These are phyloP conservation scores for Drosophila novamexicana DNA, from an alignment of 1,140 invertebrate species.

Conservation along the genomic window DNA sequence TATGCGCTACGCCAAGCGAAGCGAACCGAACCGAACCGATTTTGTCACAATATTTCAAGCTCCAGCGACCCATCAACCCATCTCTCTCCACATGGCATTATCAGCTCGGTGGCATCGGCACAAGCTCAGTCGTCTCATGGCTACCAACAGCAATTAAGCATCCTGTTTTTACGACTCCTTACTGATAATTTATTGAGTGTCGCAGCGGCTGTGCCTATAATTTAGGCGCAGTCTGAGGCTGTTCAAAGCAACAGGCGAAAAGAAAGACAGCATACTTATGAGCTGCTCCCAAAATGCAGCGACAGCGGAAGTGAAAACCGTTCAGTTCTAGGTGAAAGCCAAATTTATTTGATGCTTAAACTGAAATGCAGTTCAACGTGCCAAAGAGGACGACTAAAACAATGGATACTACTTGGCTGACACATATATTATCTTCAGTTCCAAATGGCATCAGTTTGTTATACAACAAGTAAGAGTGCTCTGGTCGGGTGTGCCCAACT, in stretches of 20 bases:
- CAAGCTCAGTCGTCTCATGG: too few species aligned
- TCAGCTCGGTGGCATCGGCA: constrained; percentile 59
- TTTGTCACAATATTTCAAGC: constrained; percentile 47
- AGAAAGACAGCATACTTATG: constrained; percentile 56
- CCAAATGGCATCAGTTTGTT: too few species aligned
- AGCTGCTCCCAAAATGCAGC: constrained; percentile 32
- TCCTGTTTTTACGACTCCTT: constrained; percentile 25
- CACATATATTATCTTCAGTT: too few species aligned
- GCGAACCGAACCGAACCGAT: constrained; percentile 21
- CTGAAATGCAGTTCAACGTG: constrained; percentile 27
- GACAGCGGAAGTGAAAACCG: constrained; percentile 46
- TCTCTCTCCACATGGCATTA: constrained; percentile 36
- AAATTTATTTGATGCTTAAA: constrained; percentile 38
- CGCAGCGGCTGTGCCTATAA: constrained; percentile 65
- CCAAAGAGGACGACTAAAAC: constrained; percentile 10
- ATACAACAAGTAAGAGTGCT: too few species aligned
- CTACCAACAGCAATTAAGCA: constrained; percentile 58
- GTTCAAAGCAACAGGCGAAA: constrained; percentile 43
- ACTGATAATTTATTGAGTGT: constrained; percentile 71
- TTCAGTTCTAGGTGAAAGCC: constrained; percentile 59
- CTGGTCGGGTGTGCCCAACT: too few species aligned
- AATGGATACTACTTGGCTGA: too few species aligned
- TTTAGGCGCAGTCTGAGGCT: constrained; percentile 12
- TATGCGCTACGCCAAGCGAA: constrained; percentile 36
- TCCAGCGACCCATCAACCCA: constrained; percentile 15